phyloP scores from a whole-genome alignment of 2,113 vertebrate species.

The Carlito syrichta region DNA sequence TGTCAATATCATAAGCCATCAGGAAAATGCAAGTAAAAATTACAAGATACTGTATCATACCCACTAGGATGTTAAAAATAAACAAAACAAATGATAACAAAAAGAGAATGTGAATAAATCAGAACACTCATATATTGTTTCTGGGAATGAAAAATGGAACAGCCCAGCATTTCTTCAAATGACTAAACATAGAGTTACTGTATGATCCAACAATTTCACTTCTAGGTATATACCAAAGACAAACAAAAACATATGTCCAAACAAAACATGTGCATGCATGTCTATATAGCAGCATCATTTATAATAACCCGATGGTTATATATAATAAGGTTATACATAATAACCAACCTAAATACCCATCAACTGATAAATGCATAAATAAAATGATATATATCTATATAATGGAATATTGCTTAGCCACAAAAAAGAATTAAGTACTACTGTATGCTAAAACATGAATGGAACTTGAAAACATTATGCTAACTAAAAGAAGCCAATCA shows the following conservation, averaged over 20 bases:
- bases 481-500: neutral
- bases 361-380: neutral
- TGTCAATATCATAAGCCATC: neutral
- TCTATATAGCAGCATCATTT: neutral
- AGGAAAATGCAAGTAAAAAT: neutral
- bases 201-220: neutral
- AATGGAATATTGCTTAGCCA: neutral
- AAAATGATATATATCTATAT: neutral
- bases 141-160: neutral
- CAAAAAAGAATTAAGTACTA: neutral
- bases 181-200: neutral
- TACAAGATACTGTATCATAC: neutral
- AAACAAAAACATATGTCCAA: neutral
- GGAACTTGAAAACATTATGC: neutral
- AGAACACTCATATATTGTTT: neutral
- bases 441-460: too few relatives aligned
- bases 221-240: neutral
- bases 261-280: neutral
- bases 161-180: neutral
- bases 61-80: neutral
- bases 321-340: too few relatives aligned
- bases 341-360: neutral
- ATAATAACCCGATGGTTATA: neutral
- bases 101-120: neutral
- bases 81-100: neutral